phyloP scores from a whole-genome alignment of 1,140 invertebrate genomes.

The Leptonema lineaticorne region DNA sequence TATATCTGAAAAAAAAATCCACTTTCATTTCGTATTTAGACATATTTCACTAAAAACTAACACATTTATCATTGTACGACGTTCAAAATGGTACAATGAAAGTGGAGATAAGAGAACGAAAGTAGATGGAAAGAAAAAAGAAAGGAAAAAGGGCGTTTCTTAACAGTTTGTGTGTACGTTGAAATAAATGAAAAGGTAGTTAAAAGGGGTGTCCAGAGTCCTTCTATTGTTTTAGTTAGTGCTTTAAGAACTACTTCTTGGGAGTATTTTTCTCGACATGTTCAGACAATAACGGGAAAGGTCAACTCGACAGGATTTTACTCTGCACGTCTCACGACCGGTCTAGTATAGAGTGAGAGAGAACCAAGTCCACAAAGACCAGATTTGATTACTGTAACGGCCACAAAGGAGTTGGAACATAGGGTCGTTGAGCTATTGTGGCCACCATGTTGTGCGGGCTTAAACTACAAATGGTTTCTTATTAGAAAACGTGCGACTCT shows the following conservation, averaged over 20 bases:
- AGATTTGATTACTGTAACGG: slow-evolving; percentile 17
- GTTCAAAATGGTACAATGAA: too few species aligned
- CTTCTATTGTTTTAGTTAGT: background rate
- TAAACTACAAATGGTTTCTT: slow-evolving; percentile 10
- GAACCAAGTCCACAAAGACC: slow-evolving; percentile 15
- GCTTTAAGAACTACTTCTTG: background rate
- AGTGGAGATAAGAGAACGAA: too few species aligned
- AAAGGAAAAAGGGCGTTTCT: too few species aligned
- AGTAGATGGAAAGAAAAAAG: too few species aligned
- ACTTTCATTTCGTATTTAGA: too few species aligned
- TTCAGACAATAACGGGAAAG: background rate
- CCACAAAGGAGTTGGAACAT: background rate
- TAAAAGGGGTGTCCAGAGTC: background rate
- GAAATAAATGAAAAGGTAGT: background rate
- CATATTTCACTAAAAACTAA: too few species aligned
- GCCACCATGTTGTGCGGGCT: background rate
- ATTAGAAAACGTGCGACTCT: background rate
- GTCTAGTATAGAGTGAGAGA: background rate
- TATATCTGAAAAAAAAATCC: too few species aligned
- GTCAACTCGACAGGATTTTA: slow-evolving; percentile 1
- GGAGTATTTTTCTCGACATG: background rate
- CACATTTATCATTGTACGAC: too few species aligned
- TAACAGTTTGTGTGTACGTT: background rate
- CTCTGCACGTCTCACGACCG: slow-evolving; percentile 5
- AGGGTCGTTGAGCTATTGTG: slow-evolving; percentile 4